Evolutionary conservation across 2,888 invertebrate genomes (phyloP).

Genomic region (Ephialtes manifestator): DNA sequence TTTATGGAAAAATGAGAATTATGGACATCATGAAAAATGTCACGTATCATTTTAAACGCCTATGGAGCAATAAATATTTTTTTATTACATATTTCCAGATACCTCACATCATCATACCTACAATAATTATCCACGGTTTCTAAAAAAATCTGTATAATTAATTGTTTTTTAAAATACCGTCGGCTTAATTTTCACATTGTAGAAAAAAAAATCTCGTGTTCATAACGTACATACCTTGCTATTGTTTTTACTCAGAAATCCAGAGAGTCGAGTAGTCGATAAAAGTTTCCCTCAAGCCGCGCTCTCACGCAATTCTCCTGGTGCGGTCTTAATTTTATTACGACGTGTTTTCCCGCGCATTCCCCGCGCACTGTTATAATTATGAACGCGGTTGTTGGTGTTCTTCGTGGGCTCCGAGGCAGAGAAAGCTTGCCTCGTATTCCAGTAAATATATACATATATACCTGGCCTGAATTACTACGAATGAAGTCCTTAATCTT

Average conservation of each 20-base stretch:
- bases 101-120: not conserved
- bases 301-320: slow-evolving; percentile 35
- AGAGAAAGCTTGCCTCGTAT: slow-evolving; percentile 58
- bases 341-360: slow-evolving; percentile 31
- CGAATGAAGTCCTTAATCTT: slow-evolving; percentile 85
- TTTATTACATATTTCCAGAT: not conserved
- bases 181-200: not conserved
- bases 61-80: too few species aligned
- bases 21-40: not conserved
- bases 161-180: too few species aligned
- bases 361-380: slow-evolving; percentile 64
- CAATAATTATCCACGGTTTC: not conserved
- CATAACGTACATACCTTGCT: not conserved
- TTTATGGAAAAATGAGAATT: not conserved
- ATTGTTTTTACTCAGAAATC: slow-evolving; percentile 31
- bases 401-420: slow-evolving; percentile 50
- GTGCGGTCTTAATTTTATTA: slow-evolving; percentile 56
- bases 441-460: slow-evolving; percentile 39
- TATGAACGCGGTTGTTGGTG: slow-evolving; percentile 66
- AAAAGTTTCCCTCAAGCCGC: slow-evolving; percentile 42
- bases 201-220: not conserved
- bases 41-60: not conserved
- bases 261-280: slow-evolving; percentile 38
- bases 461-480: slow-evolving; percentile 77
- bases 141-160: too few species aligned